Base-by-base conservation (phyloP, 2,888 invertebrate species). In the Acanthosepion esculentum region DNA sequence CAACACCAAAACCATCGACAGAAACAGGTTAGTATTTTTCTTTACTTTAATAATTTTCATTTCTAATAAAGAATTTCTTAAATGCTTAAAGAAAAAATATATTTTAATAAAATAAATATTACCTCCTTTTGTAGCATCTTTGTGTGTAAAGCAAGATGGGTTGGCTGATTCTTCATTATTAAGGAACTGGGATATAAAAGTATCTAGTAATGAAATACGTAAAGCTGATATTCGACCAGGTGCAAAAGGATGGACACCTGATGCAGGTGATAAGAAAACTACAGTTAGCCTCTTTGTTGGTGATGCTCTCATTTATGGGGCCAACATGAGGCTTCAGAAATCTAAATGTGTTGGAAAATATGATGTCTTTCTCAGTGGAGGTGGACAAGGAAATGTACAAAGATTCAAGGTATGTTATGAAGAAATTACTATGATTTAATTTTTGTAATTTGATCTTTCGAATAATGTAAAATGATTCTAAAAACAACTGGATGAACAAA, bases 171-270 rank as follows among this genome's bases (percentile, higher is more conserved):
- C 23, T 6, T 59, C 59, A 23, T 59, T 59, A 7, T n/a, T 93
- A 50, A 93, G 93, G 10, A 53, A 53, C 7, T 93, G 93, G 93
- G 93, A 93, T 48, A 93, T 93, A 18, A 29, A 93, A 23, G 53
- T 53, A 29, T 93, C 93, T 4, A 93, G 93, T 48, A 93, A 93
- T 53, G 48, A 93, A 93, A n/a, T n/a, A 93, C 10, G 53, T 7
- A 53, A 53, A 0, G 33, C 48, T 93, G 48, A 41, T 26, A 93
- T 93, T 29, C 48, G 93, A 93, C 93, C 93, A 29, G 93, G 93
- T 93, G 50, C 26, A 53, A 93, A 50, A 93, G 93, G 93, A 26
- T 93, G 93, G 93, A 93, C 48, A 93, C 93, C 93, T 93, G 93
- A 48, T 5, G 10, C 33, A 7, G 53, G 29, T 6, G 93, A 93